Conservation (phyloP, 2,113 vertebrate species). For the Theristicus caerulescens region DNA sequence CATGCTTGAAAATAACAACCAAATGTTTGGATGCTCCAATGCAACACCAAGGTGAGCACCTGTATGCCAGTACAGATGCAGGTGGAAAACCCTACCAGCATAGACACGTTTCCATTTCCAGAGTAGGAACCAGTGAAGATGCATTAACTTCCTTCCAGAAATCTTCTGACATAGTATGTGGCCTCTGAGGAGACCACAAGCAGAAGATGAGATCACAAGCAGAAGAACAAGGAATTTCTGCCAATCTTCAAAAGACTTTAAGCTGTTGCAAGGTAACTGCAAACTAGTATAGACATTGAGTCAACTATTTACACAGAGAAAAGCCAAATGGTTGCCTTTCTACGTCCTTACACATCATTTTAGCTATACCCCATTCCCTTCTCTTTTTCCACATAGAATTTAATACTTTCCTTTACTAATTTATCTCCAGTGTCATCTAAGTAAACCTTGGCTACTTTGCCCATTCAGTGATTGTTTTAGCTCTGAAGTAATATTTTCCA, state of each 20-base stretch:
- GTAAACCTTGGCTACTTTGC: background rate
- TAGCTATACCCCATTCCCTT: background rate
- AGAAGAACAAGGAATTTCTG: background rate
- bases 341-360: background rate
- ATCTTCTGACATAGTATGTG: background rate
- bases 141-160: background rate
- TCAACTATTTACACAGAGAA: background rate
- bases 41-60: background rate
- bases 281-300: background rate
- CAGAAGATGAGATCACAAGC: background rate
- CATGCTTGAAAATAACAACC: background rate
- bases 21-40: background rate
- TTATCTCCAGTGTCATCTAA: background rate
- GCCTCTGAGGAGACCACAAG: background rate
- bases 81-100: background rate
- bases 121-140: background rate
- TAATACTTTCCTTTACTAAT: background rate
- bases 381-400: background rate
- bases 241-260: background rate
- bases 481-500: constrained; percentile 11
- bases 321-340: background rate
- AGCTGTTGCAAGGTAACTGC: background rate
- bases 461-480: background rate
- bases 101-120: background rate
- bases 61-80: background rate